phyloP scores from a whole-genome alignment of 2,888 invertebrate species.

The Eubasilissa splendida region DNA sequence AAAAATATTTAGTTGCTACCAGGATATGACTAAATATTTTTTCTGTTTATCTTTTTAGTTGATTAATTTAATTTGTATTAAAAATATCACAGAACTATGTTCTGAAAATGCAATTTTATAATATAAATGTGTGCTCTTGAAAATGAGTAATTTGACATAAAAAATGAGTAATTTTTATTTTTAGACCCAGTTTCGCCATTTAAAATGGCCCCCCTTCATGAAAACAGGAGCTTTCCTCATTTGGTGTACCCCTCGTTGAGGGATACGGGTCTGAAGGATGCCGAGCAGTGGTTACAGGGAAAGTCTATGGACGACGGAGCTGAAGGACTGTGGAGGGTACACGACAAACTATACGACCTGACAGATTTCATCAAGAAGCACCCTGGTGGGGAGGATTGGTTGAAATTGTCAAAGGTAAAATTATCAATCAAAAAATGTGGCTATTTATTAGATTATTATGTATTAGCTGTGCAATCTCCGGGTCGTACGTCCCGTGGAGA shows the following conservation, averaged over 20 bases:
- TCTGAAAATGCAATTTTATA: too few species aligned
- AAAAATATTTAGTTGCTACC: too few species aligned
- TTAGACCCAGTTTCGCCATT: neutral
- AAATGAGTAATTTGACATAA: too few species aligned
- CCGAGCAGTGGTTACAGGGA: conserved; percentile 76
- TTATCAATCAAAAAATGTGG: too few species aligned
- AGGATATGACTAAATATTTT: too few species aligned
- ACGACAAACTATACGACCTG: conserved; percentile 87
- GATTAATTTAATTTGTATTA: too few species aligned
- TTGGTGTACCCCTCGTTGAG: conserved; percentile 71
- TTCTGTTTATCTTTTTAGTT: too few species aligned
- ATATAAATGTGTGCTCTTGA: too few species aligned
- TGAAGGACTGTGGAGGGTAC: conserved; percentile 85
- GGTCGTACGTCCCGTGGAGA: too few species aligned
- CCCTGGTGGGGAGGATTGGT: conserved; percentile 89
- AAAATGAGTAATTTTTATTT: neutral
- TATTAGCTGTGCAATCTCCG: too few species aligned
- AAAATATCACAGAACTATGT: too few species aligned
- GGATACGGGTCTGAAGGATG: conserved; percentile 67
- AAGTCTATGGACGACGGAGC: conserved; percentile 80
- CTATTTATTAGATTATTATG: too few species aligned
- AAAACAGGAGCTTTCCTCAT: conserved; percentile 70
- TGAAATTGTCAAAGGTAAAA: conserved; percentile 77
- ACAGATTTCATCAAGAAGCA: conserved; percentile 84
- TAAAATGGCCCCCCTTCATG: conserved; percentile 32